phyloP scores from a whole-genome alignment of 1,140 invertebrate species.

The Procambarus clarkii region DNA sequence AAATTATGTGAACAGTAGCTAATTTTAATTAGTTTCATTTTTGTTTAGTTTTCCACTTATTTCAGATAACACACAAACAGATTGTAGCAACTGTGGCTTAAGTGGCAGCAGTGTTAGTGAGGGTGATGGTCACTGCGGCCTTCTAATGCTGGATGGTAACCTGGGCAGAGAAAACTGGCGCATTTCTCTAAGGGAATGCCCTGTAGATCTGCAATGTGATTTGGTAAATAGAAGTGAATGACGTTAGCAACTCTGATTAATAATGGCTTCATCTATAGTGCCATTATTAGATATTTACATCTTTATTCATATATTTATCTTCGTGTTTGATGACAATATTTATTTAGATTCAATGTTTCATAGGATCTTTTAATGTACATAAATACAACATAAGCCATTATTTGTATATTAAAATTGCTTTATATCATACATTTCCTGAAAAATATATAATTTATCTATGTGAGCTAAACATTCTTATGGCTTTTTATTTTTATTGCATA shows the following conservation, averaged over 20 bases:
- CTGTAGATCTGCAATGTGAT: constrained; percentile 60
- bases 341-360: too few species aligned
- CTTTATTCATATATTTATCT: neutral
- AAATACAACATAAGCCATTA: too few species aligned
- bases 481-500: neutral
- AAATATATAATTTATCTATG: too few species aligned
- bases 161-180: constrained; percentile 58
- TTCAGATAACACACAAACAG: constrained; percentile 25
- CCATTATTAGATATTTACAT: neutral
- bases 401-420: too few species aligned
- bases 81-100: constrained; percentile 47
- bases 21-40: too few species aligned
- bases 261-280: neutral
- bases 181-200: constrained; percentile 50
- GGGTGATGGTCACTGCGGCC: constrained; percentile 52
- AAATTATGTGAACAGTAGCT: too few species aligned
- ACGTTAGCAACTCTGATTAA: neutral
- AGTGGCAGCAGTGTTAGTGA: neutral
- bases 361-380: too few species aligned
- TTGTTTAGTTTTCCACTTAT: too few species aligned
- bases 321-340: neutral
- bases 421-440: too few species aligned
- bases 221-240: constrained; percentile 20
- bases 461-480: neutral
- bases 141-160: constrained; percentile 63